Base-by-base conservation (phyloP, 2,888 invertebrate genomes). In the Ormyrus rosae region DNA sequence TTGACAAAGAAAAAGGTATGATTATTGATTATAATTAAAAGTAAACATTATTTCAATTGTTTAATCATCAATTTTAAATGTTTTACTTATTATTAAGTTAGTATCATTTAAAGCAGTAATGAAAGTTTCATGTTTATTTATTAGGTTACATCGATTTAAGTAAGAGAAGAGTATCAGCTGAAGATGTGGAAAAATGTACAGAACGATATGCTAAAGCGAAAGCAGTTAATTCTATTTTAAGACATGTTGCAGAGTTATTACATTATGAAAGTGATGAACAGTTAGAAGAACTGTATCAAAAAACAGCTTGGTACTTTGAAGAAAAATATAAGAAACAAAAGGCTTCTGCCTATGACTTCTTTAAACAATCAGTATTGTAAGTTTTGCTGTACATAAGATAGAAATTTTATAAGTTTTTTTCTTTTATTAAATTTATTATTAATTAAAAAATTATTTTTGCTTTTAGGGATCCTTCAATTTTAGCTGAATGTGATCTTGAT, bases 241-340 rank as follows among this genome's bases (percentile, higher is more conserved):
- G 99, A 74, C 99, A 99, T 89, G 99, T 99, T 0, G 99, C 98
- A 0, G 99, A 99, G 89, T 93, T 99, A 68, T 92, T 99, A 64
- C 95, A 96, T 84, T 99, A 97, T 89, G 96, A 97, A 87, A 95
- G 93, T 81, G 97, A 99, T 86, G 96, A 96, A 85, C 97, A 99
- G 89, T 92, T 99, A 60, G 99, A 99, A 88, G 97, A 98, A 84
- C 92, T 99, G 0, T 99, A 99, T 91, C 95, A 95, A 87, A 96
- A 96, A 89, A 99, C 99, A 0, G 99, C 99, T 0, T 99, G 99
- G 99, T 93, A 95, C 88, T 99, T 99, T 91, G 99, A 99, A 91
- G 96, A 97, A 87, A 99, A 99, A 91, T 97, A 96, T 89, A 98
- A 98, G 91, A 96, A 96, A 90, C 96, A 96, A 87, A 98, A 98